Percentiles rank a stretch among this genome's conserved stretches.
phyloP scores from a whole-genome alignment of 2,797 vertebrate species.

The Mergus octosetaceus region DNA sequence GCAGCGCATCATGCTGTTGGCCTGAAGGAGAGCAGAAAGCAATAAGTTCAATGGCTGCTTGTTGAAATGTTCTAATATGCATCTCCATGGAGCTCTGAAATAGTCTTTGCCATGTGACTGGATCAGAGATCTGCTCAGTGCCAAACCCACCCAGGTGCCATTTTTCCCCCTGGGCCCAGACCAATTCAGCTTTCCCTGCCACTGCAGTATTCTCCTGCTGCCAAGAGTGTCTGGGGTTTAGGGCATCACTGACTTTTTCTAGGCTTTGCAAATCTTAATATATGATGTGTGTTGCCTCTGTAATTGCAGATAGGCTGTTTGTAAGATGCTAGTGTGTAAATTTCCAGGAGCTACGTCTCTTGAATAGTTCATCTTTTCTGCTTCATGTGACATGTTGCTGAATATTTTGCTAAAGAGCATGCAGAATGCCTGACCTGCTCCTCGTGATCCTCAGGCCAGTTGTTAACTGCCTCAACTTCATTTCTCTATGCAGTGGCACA shows the following conservation, averaged over 20 bases:
- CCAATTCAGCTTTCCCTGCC: background rate
- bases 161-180: background rate
- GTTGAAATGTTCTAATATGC: background rate
- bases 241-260: background rate
- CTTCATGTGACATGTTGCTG: background rate
- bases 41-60: background rate
- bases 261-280: background rate
- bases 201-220: background rate
- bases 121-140: background rate
- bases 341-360: background rate
- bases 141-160: background rate
- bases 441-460: background rate
- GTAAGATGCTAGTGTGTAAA: background rate
- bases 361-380: background rate
- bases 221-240: background rate
- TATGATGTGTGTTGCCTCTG: background rate
- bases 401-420: background rate
- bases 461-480: background rate
- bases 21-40: background rate
- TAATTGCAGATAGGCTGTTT: background rate
- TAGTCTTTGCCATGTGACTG: background rate
- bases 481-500: background rate
- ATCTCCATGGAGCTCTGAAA: background rate
- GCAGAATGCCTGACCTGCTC: background rate
- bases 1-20: accelerated